phyloP scores from a whole-genome alignment of 2,888 invertebrate species.

The Caenorhabditis wallacei region DNA sequence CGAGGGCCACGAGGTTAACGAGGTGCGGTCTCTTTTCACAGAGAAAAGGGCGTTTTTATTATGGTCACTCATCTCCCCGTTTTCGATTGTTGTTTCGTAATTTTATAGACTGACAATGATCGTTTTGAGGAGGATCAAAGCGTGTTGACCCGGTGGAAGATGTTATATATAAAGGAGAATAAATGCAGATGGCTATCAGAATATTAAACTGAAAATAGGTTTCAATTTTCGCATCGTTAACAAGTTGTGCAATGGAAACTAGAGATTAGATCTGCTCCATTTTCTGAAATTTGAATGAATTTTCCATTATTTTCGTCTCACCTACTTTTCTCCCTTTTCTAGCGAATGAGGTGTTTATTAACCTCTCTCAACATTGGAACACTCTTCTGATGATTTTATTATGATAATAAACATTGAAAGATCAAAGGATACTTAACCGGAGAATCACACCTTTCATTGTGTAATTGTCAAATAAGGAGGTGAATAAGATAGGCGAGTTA shows the following conservation, averaged over 20 bases:
- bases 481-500: background rate
- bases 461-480: background rate
- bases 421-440: background rate
- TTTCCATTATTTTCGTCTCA: too few relatives aligned
- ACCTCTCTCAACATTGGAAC: background rate
- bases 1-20: constrained; percentile 52
- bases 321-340: background rate
- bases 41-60: constrained; percentile 26
- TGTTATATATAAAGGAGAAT: constrained; percentile 24
- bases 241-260: too few relatives aligned
- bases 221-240: too few relatives aligned
- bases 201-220: background rate
- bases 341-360: background rate
- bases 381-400: background rate
- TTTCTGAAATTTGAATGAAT: too few relatives aligned
- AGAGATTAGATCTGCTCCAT: too few relatives aligned
- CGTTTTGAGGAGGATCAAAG: constrained; percentile 27
- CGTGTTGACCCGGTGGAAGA: constrained; percentile 19
- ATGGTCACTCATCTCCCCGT: background rate
- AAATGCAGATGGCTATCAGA: constrained; percentile 22
- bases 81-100: constrained; percentile 47
- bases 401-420: background rate
- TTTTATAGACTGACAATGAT: constrained; percentile 49
- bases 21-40: constrained; percentile 51
- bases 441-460: background rate